phyloP scores from a whole-genome alignment of 2,113 vertebrate species.

The Sylvietta virens region DNA sequence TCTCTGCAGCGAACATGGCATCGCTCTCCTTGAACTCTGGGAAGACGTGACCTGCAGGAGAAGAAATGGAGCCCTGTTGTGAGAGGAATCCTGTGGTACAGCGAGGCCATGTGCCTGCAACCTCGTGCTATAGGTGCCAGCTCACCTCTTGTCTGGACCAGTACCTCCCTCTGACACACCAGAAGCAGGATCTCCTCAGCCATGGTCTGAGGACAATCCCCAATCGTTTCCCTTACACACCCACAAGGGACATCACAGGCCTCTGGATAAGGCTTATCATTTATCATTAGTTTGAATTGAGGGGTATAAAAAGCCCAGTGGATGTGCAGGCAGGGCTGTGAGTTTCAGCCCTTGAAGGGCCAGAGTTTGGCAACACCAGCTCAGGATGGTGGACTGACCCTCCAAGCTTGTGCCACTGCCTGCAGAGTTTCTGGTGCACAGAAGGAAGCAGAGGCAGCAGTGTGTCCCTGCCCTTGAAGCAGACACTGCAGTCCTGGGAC shows the following conservation, averaged over 20 bases:
- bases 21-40: constrained; percentile 98
- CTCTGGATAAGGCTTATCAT: not conserved
- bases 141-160: not conserved
- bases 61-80: rapidly evolving
- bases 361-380: not conserved
- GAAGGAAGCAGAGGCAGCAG: not conserved
- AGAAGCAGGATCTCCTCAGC: not conserved
- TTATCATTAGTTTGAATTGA: not conserved
- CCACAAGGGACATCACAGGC: not conserved
- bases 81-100: not conserved
- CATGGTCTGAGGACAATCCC: not conserved
- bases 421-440: not conserved
- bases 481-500: not conserved
- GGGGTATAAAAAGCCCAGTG: not conserved
- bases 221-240: not conserved
- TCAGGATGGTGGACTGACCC: rapidly evolving
- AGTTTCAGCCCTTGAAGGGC: not conserved
- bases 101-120: not conserved
- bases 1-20: constrained; percentile 96
- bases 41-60: constrained; percentile 85
- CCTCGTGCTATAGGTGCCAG: not conserved
- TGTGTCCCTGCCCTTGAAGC: rapidly evolving
- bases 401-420: not conserved
- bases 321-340: not conserved
- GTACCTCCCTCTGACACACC: not conserved